Conservation (phyloP, 2,888 invertebrate genomes). For the Coremacera marginata region DNA sequence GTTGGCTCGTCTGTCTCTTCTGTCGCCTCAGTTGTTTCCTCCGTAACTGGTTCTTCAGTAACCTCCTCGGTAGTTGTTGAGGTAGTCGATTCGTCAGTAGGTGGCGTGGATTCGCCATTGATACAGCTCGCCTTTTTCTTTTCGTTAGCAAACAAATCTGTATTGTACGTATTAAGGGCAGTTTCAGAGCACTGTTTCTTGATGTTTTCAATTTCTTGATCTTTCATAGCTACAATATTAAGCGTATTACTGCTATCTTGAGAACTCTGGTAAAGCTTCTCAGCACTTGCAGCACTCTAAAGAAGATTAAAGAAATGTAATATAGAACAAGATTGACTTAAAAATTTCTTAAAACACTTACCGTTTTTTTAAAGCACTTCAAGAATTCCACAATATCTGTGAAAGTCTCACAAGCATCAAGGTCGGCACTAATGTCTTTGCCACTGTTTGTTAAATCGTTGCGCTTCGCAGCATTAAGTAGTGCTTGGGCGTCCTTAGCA, state of each 20-base stretch:
- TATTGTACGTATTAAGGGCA: background rate
- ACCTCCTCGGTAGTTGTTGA: constrained; percentile 35
- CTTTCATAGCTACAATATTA: too few relatives aligned
- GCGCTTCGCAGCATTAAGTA: background rate
- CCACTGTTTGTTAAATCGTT: background rate
- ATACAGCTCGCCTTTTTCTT: background rate
- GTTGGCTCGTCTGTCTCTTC: background rate
- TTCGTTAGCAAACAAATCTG: background rate
- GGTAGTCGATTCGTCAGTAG: background rate
- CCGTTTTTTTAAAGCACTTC: background rate
- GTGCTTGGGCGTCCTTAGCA: background rate
- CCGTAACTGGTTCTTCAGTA: too few relatives aligned
- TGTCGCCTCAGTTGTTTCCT: background rate
- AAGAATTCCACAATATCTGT: background rate
- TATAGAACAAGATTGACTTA: too few relatives aligned
- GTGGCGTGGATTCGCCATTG: background rate
- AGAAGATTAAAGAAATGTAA: too few relatives aligned
- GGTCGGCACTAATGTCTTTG: background rate
- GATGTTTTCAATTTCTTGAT: too few relatives aligned
- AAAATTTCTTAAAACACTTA: background rate
- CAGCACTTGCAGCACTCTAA: too few relatives aligned
- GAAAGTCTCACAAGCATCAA: background rate
- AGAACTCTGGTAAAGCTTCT: too few relatives aligned
- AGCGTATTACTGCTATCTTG: too few relatives aligned
- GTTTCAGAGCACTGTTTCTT: background rate